Base-by-base conservation (phyloP, 2,888 invertebrate species). In the Nomada ferruginata region DNA sequence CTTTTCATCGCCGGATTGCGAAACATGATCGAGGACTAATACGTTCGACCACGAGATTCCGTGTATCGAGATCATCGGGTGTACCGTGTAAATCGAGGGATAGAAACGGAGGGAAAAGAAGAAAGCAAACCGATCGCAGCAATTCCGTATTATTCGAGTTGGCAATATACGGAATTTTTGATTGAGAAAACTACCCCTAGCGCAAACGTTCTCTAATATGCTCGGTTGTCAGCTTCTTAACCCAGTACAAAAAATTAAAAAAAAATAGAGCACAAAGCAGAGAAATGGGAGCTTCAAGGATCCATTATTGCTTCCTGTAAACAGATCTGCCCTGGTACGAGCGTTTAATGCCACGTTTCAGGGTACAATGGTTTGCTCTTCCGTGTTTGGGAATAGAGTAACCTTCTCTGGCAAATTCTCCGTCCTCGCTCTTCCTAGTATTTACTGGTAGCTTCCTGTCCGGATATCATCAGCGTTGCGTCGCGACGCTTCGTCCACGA, bases 271-370 rank as follows among this genome's bases (percentile, higher is more conserved):
- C 47, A 52, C 2, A 59, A 69, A 57, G 2, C 57, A 10, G 11
- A 11, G 69, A 57, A 72, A 80, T 57, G 59, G 29, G 50, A 83
- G 72, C 29, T 53, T 53, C 47, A 7, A 23, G 52, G 42, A 60
- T 70, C 74, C 60, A 69, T 72, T 79, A 71, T 63, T 29, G 55
- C 55, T 60, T 70, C 72, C 53, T 57, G 82, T 69, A 84, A 87
- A 81, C 76, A 78, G 74, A 81, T 79, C 68, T 64, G 68, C 76
- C 85, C 71, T 82, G 87, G 85, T 88, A 86, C 82, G 82, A 85
- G 84, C 87, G 86, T 89, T 89, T 90, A 90, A 91, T 86, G 87
- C 57, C 60, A 55, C 36, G 73, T 70, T 84, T 59, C 47, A 9
- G 57, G 29, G 42, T 47, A 69, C 68, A 79, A 76, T 68, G 57